Evolutionary conservation across 2,113 vertebrate genomes (phyloP).

Genomic region (Myiopsitta monachus): DNA sequence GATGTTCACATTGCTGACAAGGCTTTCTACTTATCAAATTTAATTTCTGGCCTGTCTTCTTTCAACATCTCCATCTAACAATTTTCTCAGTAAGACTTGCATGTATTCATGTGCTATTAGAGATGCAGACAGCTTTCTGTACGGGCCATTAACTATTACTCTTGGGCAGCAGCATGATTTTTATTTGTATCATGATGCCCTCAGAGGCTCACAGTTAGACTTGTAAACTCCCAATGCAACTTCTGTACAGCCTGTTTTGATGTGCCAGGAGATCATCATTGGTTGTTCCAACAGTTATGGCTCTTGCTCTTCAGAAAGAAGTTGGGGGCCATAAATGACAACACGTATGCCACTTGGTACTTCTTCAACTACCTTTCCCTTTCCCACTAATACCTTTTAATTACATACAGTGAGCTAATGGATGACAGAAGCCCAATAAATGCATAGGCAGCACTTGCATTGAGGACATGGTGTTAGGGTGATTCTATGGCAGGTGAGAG

Average conservation of each 20-base stretch:
- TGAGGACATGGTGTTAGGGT: not conserved
- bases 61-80: not conserved
- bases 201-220: not conserved
- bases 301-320: not conserved
- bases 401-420: not conserved
- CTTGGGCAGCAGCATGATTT: not conserved
- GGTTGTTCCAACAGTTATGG: not conserved
- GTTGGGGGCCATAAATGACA: not conserved
- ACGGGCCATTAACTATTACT: not conserved
- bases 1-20: not conserved
- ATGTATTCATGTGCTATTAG: not conserved
- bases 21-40: not conserved
- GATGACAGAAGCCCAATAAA: not conserved
- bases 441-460: not conserved
- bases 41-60: not conserved
- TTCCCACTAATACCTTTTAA: not conserved
- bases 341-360: not conserved
- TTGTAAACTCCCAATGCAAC: not conserved
- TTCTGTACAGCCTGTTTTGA: not conserved
- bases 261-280: not conserved
- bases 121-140: not conserved
- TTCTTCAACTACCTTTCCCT: not conserved
- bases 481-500: not conserved
- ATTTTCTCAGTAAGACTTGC: not conserved
- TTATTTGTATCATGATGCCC: not conserved